Evolutionary conservation across 2,888 invertebrate genomes (phyloP).

Genomic region (Ophioninae sp.): DNA sequence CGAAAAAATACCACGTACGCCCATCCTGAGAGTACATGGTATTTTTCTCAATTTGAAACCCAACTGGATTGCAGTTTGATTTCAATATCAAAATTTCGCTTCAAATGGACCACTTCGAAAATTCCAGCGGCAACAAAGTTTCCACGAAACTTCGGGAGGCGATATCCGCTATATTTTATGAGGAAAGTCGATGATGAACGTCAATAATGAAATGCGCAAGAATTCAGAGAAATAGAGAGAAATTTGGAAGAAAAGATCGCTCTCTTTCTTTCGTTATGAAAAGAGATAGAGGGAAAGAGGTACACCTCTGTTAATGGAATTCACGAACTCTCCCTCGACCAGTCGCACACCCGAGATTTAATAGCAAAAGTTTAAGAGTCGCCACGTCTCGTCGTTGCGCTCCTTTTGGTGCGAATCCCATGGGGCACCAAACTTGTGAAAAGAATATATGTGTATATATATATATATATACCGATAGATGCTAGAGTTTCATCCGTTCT

Average conservation of each 20-base stretch:
- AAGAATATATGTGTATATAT: slow-evolving; percentile 16
- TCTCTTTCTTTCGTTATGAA: neutral
- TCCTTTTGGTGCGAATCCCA: slow-evolving; percentile 43
- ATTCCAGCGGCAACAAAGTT: slow-evolving; percentile 2
- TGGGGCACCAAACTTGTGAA: slow-evolving; percentile 42
- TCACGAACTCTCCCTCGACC: slow-evolving; percentile 53
- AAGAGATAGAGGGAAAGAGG: slow-evolving; percentile 29
- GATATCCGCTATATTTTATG: slow-evolving; percentile 36
- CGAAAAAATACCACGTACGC: neutral
- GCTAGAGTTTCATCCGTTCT: slow-evolving; percentile 27
- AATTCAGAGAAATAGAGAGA: neutral
- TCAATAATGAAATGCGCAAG: slow-evolving; percentile 37
- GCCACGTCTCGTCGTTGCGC: slow-evolving; percentile 44
- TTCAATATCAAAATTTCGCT: neutral
- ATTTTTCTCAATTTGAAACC: neutral
- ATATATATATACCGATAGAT: slow-evolving; percentile 11
- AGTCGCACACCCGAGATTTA: slow-evolving; percentile 55
- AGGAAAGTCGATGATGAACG: slow-evolving; percentile 36
- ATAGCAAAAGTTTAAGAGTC: slow-evolving; percentile 59
- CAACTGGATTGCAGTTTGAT: neutral
- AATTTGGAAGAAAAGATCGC: slow-evolving; percentile 8
- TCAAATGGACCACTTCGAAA: neutral
- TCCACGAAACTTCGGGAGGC: slow-evolving; percentile 9
- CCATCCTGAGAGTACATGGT: neutral
- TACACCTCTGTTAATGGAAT: slow-evolving; percentile 56